Evolutionary conservation across 2,888 invertebrate species (phyloP).

Genomic region (Aleiodes testaceus): DNA sequence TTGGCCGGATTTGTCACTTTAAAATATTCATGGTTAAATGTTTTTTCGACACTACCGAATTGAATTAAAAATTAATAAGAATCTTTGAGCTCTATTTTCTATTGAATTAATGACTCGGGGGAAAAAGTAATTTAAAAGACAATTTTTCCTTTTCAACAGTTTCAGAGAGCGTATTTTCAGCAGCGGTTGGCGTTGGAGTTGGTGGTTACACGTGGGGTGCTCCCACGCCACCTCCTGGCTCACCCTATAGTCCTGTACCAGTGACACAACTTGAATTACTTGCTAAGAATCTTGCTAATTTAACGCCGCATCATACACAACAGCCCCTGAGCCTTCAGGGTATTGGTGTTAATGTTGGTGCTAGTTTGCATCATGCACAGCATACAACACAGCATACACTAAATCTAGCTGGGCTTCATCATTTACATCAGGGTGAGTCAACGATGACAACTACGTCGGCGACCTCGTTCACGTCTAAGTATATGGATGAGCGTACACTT

Average conservation of each 20-base stretch:
- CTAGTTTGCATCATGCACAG: slow-evolving; percentile 66
- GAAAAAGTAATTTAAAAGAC: slow-evolving; percentile 19
- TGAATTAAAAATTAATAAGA: neutral
- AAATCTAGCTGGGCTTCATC: slow-evolving; percentile 66
- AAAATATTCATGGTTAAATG: slow-evolving; percentile 48
- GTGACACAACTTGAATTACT: slow-evolving; percentile 81
- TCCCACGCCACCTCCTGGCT: slow-evolving; percentile 79
- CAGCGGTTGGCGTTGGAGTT: slow-evolving; percentile 73
- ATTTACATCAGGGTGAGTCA: slow-evolving; percentile 69
- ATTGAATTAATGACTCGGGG: neutral
- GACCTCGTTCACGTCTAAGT: slow-evolving; percentile 55
- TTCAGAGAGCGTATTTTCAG: slow-evolving; percentile 81
- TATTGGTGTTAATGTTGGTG: slow-evolving; percentile 67
- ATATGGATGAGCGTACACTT: slow-evolving; percentile 55
- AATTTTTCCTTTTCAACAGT: slow-evolving; percentile 69
- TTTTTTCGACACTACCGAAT: slow-evolving; percentile 47
- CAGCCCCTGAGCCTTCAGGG: slow-evolving; percentile 68
- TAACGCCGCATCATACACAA: slow-evolving; percentile 64
- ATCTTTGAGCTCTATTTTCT: slow-evolving; percentile 6
- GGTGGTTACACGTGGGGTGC: slow-evolving; percentile 78
- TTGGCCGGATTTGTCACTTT: slow-evolving; percentile 39
- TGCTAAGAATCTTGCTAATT: slow-evolving; percentile 71
- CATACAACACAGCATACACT: slow-evolving; percentile 67
- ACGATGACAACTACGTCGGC: slow-evolving; percentile 56
- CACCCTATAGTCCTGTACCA: slow-evolving; percentile 81